Conservation (phyloP, 1,140 invertebrate species). For the Gerris buenoi region DNA sequence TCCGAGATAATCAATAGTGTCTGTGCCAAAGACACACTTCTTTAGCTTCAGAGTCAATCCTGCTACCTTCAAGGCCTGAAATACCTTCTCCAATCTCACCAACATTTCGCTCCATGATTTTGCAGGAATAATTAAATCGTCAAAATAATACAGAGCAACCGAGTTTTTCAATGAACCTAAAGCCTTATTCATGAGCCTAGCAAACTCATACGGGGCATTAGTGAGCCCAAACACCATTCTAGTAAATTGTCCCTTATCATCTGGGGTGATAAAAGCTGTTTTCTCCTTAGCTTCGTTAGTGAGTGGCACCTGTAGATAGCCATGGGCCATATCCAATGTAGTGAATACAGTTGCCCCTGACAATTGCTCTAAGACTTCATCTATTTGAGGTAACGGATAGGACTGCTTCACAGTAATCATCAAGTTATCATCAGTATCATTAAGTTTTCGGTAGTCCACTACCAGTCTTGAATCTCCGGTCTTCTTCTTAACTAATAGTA, state of each 20-base stretch:
- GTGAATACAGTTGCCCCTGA: constrained; percentile 13
- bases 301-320: background rate
- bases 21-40: background rate
- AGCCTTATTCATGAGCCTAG: background rate
- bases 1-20: background rate
- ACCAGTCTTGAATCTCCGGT: constrained; percentile 22
- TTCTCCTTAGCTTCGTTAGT: background rate
- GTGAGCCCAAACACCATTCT: background rate
- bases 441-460: constrained; percentile 32
- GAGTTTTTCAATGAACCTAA: background rate
- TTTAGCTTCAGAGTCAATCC: background rate
- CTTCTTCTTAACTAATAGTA: constrained; percentile 24
- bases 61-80: background rate
- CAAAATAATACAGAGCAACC: background rate
- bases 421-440: too few relatives aligned
- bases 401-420: constrained; percentile 28
- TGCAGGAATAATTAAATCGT: background rate
- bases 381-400: constrained; percentile 33
- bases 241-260: background rate
- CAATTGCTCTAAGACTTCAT: constrained; percentile 29
- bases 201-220: background rate
- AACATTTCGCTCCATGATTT: background rate
- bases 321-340: constrained; percentile 15
- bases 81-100: background rate
- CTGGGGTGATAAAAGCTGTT: background rate